Conservation (phyloP, 2,888 invertebrate species). For the Drosophila lacicola region DNA sequence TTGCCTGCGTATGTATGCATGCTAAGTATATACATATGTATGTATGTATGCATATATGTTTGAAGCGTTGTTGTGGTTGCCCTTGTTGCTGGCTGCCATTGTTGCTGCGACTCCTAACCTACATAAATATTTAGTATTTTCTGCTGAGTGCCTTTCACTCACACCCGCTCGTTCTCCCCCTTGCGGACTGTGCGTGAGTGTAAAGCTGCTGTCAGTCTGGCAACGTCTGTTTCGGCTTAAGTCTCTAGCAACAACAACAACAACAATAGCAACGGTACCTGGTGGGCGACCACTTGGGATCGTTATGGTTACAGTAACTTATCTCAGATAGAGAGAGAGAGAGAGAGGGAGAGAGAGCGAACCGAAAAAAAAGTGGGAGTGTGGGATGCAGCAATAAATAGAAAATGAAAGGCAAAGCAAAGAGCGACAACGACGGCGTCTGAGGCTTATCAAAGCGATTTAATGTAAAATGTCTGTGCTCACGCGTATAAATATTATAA, state of each 20-base stretch:
- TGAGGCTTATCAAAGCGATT: conserved; percentile 59
- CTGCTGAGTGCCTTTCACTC: conserved; percentile 13
- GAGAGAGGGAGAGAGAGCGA: conserved; percentile 8
- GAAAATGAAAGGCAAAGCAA: background rate
- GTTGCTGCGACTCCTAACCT: conserved; percentile 43
- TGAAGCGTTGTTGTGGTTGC: conserved; percentile 22
- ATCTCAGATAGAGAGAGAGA: conserved; percentile 21
- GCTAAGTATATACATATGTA: background rate
- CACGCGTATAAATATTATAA: conserved; percentile 57
- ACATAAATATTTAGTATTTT: conserved; percentile 53
- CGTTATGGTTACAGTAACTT: conserved; percentile 52
- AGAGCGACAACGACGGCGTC: conserved; percentile 12
- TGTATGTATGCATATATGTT: conserved; percentile 7
- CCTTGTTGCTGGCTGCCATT: conserved; percentile 29
- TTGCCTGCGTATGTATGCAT: background rate
- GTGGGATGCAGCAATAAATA: conserved; percentile 4
- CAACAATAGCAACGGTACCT: conserved; percentile 18
- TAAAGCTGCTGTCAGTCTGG: conserved; percentile 46
- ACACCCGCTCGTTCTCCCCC: background rate
- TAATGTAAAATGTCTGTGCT: conserved; percentile 42
- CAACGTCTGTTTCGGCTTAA: conserved; percentile 41
- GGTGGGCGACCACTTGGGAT: conserved; percentile 34
- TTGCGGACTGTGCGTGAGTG: conserved; percentile 9
- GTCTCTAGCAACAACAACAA: conserved; percentile 24
- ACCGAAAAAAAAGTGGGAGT: conserved; percentile 1